Conservation (phyloP, 2,888 invertebrate species). For the Drosophila pullipes region DNA sequence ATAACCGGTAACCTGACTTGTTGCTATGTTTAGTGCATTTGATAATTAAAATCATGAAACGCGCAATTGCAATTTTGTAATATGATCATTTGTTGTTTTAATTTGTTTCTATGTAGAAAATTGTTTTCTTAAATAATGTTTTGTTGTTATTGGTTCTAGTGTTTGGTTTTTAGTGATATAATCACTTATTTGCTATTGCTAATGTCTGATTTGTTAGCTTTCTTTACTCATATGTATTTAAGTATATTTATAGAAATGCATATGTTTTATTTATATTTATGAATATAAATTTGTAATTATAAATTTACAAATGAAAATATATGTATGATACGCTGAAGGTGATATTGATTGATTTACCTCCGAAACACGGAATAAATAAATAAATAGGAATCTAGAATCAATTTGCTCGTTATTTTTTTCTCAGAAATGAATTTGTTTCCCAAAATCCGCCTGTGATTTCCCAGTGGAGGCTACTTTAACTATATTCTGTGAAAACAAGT, state of each 20-base stretch:
- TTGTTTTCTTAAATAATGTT: conserved; percentile 27
- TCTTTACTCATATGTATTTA: conserved; percentile 9
- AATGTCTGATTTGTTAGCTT: conserved; percentile 46
- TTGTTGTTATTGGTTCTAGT: conserved; percentile 31
- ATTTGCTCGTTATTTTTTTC: background rate
- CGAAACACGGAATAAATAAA: background rate
- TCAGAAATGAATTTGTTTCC: conserved; percentile 12
- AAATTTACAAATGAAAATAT: background rate
- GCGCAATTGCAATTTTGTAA: conserved; percentile 27
- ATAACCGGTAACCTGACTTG: background rate
- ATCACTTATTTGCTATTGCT: conserved; percentile 8
- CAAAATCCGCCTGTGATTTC: background rate
- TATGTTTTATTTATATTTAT: conserved; percentile 39
- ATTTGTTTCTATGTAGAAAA: conserved; percentile 9
- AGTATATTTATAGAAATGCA: conserved; percentile 20
- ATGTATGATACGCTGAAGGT: too few relatives aligned
- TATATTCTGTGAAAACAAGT: background rate
- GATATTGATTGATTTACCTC: background rate
- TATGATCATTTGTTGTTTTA: conserved; percentile 63
- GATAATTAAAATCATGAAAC: conserved; percentile 21
- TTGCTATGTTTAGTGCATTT: background rate
- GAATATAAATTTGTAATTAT: background rate
- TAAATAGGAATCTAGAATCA: background rate
- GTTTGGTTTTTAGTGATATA: conserved; percentile 7
- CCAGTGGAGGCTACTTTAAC: background rate